A percentile compares a stretch with the other conserved stretches of the same genome.
These are phyloP conservation scores for Caerostris extrusa DNA, from an alignment of 1,140 invertebrate genomes.

Conservation along the genomic window DNA sequence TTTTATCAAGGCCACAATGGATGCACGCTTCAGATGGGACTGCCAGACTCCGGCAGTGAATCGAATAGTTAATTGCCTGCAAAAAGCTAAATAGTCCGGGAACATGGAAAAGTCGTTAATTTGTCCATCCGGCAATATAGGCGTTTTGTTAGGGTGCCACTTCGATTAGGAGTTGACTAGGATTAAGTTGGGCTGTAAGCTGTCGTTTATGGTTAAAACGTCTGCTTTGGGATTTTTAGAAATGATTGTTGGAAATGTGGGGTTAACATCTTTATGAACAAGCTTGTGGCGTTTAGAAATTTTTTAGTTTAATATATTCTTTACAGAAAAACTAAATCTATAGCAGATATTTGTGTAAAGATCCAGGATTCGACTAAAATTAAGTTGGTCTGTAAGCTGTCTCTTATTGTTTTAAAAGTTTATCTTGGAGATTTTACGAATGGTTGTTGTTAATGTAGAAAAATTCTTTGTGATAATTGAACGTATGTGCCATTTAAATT, in stretches of 20 bases:
- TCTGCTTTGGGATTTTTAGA: not conserved
- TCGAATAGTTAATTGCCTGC: conserved; percentile 60
- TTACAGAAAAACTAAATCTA: no score
- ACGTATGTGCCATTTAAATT: no score
- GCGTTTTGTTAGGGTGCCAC: conserved; percentile 9
- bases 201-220: not conserved
- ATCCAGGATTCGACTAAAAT: not conserved
- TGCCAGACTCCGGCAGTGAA: not conserved
- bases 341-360: no score
- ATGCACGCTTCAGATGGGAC: not conserved
- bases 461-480: no score
- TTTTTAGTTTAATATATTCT: no score
- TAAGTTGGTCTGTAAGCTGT: not conserved
- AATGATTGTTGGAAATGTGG: no score
- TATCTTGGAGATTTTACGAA: not conserved
- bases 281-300: no score
- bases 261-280: no score
- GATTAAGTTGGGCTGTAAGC: not conserved
- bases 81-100: conserved; percentile 39
- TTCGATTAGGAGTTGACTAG: not conserved
- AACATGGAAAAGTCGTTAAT: conserved; percentile 50
- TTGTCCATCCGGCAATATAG: not conserved
- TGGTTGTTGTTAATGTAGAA: no score
- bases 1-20: conserved; percentile 32
- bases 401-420: not conserved